Evolutionary conservation across 2,888 invertebrate species (phyloP).

Genomic region (Strigamia maritima): DNA sequence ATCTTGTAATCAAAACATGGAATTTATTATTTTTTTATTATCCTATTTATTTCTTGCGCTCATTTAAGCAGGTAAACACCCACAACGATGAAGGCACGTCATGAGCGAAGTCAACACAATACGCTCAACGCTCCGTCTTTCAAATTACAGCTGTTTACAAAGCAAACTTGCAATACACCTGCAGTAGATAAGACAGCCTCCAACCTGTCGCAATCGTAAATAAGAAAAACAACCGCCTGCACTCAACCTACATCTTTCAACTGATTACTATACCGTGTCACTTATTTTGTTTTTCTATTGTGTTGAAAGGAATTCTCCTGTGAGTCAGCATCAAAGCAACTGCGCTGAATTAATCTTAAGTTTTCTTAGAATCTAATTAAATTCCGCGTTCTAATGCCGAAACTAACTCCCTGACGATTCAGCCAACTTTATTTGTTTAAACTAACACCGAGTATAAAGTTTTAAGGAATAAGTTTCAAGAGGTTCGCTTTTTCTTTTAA

Average conservation of each 20-base stretch:
- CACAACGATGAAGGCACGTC: background rate
- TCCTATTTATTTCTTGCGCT: background rate
- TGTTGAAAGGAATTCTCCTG: background rate
- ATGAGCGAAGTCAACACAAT: background rate
- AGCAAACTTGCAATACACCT: slow-evolving; percentile 13
- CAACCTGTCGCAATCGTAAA: background rate
- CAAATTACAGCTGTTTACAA: background rate
- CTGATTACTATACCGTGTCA: background rate
- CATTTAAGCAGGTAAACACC: slow-evolving; percentile 5
- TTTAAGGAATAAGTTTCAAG: slow-evolving; percentile 1
- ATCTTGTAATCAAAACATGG: background rate
- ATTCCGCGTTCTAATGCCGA: background rate
- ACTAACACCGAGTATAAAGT: background rate
- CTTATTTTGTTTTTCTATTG: background rate
- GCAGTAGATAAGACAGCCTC: background rate
- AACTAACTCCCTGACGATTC: background rate
- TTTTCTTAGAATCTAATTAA: slow-evolving; percentile 2
- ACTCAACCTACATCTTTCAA: background rate
- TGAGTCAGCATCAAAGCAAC: background rate
- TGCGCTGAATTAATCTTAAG: background rate
- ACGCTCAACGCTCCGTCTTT: background rate
- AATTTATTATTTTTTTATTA: background rate
- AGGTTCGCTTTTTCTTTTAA: background rate
- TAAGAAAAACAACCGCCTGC: background rate
- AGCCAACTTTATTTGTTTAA: background rate